phyloP scores from a whole-genome alignment of 2,797 vertebrate species.

The Chaunax sp. region DNA sequence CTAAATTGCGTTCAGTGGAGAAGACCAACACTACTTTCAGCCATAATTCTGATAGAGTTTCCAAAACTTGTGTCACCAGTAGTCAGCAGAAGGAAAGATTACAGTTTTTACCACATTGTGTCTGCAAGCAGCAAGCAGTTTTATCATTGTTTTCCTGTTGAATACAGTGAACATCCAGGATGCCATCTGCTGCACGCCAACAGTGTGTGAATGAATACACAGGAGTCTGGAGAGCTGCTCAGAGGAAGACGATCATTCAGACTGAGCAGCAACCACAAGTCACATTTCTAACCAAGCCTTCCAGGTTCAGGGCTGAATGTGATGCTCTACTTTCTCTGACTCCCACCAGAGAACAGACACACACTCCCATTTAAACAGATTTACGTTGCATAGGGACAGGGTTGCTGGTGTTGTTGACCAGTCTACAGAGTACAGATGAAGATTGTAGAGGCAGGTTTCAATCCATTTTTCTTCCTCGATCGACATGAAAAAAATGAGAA shows the following conservation, averaged over 20 bases:
- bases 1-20: slow-evolving; percentile 16
- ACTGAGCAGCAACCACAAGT: background rate
- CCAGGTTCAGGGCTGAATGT: slow-evolving; percentile 12
- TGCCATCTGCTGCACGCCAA: slow-evolving; percentile 50
- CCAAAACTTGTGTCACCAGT: slow-evolving; percentile 26
- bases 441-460: background rate
- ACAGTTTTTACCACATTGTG: slow-evolving; percentile 33
- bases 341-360: background rate
- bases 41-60: slow-evolving; percentile 17
- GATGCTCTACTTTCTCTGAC: slow-evolving; percentile 4
- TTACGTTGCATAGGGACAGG: background rate
- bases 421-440: background rate
- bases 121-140: slow-evolving; percentile 41
- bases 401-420: background rate
- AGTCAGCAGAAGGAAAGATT: slow-evolving; percentile 43
- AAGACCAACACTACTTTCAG: slow-evolving; percentile 13
- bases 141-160: slow-evolving; percentile 47
- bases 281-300: slow-evolving; percentile 13
- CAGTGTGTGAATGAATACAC: slow-evolving; percentile 11
- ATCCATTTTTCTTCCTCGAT: no score
- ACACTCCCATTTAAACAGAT: background rate
- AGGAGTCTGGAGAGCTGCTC: slow-evolving; percentile 23
- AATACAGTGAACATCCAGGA: slow-evolving; percentile 47
- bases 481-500: no score
- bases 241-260: slow-evolving; percentile 9